Evolutionary conservation across 2,113 vertebrate genomes (phyloP).

Genomic region (Heterotis niloticus): DNA sequence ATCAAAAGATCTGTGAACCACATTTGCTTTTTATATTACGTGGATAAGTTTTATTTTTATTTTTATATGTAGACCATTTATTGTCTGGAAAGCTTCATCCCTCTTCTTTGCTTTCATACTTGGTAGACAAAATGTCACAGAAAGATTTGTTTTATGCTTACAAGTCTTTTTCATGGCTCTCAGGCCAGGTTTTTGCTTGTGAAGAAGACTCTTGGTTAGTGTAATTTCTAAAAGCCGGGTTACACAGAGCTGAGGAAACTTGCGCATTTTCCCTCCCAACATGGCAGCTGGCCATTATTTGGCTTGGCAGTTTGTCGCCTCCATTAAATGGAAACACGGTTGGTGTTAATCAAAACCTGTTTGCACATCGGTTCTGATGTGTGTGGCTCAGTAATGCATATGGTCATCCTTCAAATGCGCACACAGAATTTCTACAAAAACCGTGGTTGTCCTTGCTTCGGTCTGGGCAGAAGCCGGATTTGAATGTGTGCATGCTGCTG

Average conservation of each 20-base stretch:
- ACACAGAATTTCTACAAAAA: no score
- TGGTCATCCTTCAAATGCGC: no score
- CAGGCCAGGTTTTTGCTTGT: conserved; percentile 27
- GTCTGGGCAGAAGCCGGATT: no score
- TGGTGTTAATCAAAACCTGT: neutral
- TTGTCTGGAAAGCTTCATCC: no score
- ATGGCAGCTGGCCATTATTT: neutral
- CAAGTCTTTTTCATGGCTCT: conserved; percentile 21
- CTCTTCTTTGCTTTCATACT: neutral
- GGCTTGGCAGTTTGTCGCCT: neutral
- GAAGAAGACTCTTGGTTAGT: conserved; percentile 23
- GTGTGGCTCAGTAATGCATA: neutral
- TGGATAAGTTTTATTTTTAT: no score
- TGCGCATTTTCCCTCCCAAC: neutral
- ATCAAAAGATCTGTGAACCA: no score
- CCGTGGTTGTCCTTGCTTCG: no score
- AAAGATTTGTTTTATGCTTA: neutral
- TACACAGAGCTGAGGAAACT: conserved; percentile 18
- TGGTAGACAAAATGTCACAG: conserved; percentile 6
- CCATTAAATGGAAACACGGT: neutral
- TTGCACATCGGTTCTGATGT: neutral
- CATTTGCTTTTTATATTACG: no score
- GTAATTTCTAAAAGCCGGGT: conserved; percentile 26
- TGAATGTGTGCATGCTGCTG: no score
- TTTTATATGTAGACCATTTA: no score